Conservation (phyloP, 2,797 vertebrate species). For the Gadopsis marmoratus region DNA sequence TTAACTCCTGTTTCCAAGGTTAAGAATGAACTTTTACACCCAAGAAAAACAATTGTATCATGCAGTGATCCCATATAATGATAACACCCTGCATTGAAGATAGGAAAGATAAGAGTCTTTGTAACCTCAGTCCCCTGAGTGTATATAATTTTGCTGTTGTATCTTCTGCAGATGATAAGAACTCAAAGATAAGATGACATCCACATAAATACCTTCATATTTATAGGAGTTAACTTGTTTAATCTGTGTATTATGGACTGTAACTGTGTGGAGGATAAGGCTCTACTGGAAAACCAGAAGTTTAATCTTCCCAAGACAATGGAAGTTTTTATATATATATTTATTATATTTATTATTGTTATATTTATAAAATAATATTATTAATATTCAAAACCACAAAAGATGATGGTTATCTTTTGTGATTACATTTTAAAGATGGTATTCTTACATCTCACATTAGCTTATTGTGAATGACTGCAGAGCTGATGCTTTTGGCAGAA, state of each 20-base stretch:
- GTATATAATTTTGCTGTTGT: neutral
- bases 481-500: conserved; percentile 46
- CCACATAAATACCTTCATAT: neutral
- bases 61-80: neutral
- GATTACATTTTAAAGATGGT: neutral
- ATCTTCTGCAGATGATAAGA: neutral
- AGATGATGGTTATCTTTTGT: no score
- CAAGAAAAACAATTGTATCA: neutral
- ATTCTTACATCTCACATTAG: neutral
- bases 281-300: neutral
- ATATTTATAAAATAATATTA: no score
- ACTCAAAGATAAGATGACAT: neutral
- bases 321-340: no score
- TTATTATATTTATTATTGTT: no score
- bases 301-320: neutral
- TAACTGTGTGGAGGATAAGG: neutral
- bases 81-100: neutral
- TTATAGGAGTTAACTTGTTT: neutral
- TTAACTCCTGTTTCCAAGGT: neutral
- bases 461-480: neutral
- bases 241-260: conserved; percentile 2
- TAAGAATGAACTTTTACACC: neutral
- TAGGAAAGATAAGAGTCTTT: neutral
- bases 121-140: neutral
- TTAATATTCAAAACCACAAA: no score